A percentile compares a stretch with the other conserved stretches of the same genome.
These are phyloP conservation scores for Mythimna pallens DNA, from an alignment of 2,888 invertebrate genomes.

Conservation along the genomic window DNA sequence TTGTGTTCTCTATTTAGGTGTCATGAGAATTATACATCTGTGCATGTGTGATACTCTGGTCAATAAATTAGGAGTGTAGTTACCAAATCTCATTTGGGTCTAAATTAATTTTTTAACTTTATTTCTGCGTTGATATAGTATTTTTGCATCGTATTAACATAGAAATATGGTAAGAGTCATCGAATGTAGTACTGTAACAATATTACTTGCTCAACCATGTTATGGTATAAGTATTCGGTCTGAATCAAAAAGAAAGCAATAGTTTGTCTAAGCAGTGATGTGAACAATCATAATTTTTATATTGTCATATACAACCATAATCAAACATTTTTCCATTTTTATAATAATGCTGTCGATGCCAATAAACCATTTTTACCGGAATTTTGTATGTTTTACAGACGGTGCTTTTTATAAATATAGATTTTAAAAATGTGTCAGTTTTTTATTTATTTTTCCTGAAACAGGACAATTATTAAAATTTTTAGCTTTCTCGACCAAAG, in stretches of 20 bases:
- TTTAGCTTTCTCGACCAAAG: neutral
- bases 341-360: slow-evolving; percentile 85
- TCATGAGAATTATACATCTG: slow-evolving; percentile 70
- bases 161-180: slow-evolving; percentile 72
- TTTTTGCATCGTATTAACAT: slow-evolving; percentile 70
- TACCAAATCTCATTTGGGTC: slow-evolving; percentile 76
- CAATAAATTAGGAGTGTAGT: slow-evolving; percentile 79
- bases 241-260: slow-evolving; percentile 69
- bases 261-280: slow-evolving; percentile 66
- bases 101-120: slow-evolving; percentile 65
- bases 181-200: slow-evolving; percentile 76
- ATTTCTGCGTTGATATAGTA: slow-evolving; percentile 71
- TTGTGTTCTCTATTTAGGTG: slow-evolving; percentile 77
- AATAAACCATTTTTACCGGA: slow-evolving; percentile 85
- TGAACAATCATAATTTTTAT: slow-evolving; percentile 83
- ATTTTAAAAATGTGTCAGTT: slow-evolving; percentile 68
- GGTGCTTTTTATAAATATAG: slow-evolving; percentile 90
- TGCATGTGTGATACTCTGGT: slow-evolving; percentile 72
- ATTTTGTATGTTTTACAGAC: slow-evolving; percentile 90
- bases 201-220: slow-evolving; percentile 84
- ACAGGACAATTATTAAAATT: neutral
- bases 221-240: slow-evolving; percentile 71
- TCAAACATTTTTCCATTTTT: slow-evolving; percentile 83
- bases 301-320: slow-evolving; percentile 80
- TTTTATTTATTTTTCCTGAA: slow-evolving; percentile 25